These are phyloP conservation scores for Xenopus borealis DNA, from an alignment of 2,113 vertebrate species.

Conservation along the genomic window DNA sequence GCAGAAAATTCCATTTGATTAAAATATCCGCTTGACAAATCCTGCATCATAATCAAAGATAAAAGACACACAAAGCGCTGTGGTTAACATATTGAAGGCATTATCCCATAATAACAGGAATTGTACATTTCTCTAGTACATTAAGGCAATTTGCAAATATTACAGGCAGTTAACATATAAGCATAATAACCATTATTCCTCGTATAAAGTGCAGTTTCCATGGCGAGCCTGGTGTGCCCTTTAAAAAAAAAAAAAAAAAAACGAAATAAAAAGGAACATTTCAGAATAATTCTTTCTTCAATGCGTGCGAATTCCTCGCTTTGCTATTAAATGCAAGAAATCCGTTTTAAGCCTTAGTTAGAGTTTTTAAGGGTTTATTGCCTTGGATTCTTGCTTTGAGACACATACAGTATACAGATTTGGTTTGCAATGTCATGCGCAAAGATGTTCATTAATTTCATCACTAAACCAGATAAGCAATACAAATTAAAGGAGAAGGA, in stretches of 20 bases:
- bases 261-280: background rate
- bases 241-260: no score
- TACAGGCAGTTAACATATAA: background rate
- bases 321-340: background rate
- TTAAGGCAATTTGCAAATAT: background rate
- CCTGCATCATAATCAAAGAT: background rate
- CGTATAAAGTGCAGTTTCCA: background rate
- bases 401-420: no score
- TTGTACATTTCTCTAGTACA: background rate
- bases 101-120: conserved; percentile 6
- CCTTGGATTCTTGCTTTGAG: no score
- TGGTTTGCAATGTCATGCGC: no score
- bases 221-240: background rate
- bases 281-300: background rate
- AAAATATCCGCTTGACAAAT: background rate
- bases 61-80: background rate
- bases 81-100: background rate
- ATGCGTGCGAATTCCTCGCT: no score
- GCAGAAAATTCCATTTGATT: background rate
- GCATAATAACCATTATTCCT: background rate
- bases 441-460: no score
- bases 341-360: background rate
- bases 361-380: background rate
- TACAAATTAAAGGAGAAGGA: no score
- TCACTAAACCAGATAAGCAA: no score